Evolutionary conservation across 1,140 invertebrate species (phyloP), one percentile per base, ranked within the genome.

Genomic region (Chrysopa pallens): DNA sequence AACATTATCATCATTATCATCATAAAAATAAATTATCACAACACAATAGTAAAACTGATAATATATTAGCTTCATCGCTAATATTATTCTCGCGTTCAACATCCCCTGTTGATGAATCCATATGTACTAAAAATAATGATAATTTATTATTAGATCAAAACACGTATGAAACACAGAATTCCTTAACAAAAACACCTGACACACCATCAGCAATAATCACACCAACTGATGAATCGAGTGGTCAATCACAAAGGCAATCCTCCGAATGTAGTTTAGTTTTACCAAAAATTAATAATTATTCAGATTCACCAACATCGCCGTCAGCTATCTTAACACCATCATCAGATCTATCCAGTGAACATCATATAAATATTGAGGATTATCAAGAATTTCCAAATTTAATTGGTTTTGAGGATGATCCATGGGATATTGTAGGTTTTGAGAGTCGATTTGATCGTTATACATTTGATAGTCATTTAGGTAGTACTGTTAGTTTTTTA

Each of bases 221-320:
- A 50, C 51, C 39, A 29, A 15, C 43, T 13, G 31, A 33, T 4
- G 12, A 38, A 38, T 49, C 60, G 35, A 67, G 69, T 52, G 68
- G 66, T 28, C 70, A 70, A 48, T 68, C 68, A 13, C 70, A 68
- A n/a, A 67, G 68, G 53, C 70, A 70, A 48, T 68, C 68, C 1
- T 72, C 69, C 4, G 59, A 66, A 9, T 66, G 60, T 27, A 70
- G 66, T 48, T 62, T 70, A 39, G 61, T 40, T 5, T 47, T 52
- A 15, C 51, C 49, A 11, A 51, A 49, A 40, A 49, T 46, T 33
- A 40, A 50, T 33, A 48, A 42, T 14, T 45, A 48, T 8, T 48
- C 48, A n/a, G 58, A 59, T 40, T 59, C 59, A 11, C 53, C 52
- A 0, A 62, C 65, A n/a, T 69, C 68, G 40, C 70, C 69, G 4